Percentiles rank a stretch among this genome's conserved stretches.
Conservation (phyloP, 30 jellyfish, hydroid and myxozoan genomes). For the Nemopilema nomurai region DNA sequence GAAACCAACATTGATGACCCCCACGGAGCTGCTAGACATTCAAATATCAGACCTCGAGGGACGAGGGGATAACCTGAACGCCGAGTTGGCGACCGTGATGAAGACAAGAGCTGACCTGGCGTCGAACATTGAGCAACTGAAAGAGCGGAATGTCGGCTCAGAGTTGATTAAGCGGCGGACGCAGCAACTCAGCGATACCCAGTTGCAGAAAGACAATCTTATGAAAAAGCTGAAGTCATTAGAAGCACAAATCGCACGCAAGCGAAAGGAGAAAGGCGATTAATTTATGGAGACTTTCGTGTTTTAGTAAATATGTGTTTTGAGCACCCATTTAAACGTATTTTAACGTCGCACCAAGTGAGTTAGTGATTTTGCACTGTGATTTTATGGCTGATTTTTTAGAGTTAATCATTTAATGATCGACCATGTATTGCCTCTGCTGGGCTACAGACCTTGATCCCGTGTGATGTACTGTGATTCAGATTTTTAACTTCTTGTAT, state of each 20-base stretch:
- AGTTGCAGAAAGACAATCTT: constrained; percentile 65
- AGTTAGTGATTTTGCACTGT: background rate
- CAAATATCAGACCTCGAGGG: constrained; percentile 83
- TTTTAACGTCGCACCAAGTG: constrained; percentile 15
- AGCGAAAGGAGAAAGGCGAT: constrained; percentile 56
- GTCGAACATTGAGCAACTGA: constrained; percentile 65
- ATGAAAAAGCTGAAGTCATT: constrained; percentile 78
- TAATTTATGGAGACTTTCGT: background rate
- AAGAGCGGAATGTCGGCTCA: constrained; percentile 65
- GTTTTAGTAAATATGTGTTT: background rate
- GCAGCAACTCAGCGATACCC: constrained; percentile 60
- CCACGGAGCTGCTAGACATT: constrained; percentile 68
- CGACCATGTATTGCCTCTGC: background rate
- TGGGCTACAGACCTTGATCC: background rate
- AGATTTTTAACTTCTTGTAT: too few species aligned
- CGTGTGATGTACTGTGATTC: too few species aligned
- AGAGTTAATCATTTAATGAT: background rate
- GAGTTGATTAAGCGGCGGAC: constrained; percentile 69
- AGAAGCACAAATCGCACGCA: constrained; percentile 71
- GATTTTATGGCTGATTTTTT: background rate
- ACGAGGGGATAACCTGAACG: constrained; percentile 74
- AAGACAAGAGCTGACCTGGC: constrained; percentile 78
- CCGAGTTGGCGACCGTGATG: constrained; percentile 74
- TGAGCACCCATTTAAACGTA: too few species aligned
- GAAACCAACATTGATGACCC: constrained; percentile 75